Conservation (phyloP, 2,888 invertebrate genomes). For the Melieria picta region DNA sequence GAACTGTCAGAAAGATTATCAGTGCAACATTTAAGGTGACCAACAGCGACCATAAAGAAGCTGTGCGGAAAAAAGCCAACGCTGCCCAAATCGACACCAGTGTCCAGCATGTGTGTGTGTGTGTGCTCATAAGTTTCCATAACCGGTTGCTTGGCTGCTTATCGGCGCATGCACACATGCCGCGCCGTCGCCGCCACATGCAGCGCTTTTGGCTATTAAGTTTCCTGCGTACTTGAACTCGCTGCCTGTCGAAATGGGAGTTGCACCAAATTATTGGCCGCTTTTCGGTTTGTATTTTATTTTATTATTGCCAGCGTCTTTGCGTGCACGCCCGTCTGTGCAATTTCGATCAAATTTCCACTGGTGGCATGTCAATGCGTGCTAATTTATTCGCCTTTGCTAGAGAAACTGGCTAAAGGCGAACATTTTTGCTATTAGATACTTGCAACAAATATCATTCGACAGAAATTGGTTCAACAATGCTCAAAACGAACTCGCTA, state of each 20-base stretch:
- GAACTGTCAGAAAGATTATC: neutral
- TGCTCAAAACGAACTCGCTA: too few relatives aligned
- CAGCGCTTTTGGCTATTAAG: constrained; percentile 32
- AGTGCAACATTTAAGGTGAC: constrained; percentile 1
- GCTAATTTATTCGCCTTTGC: too few relatives aligned
- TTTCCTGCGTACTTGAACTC: constrained; percentile 19
- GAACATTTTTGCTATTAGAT: too few relatives aligned
- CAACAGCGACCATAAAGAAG: neutral
- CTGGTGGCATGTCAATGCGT: constrained; percentile 21
- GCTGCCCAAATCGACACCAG: neutral
- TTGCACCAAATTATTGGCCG: constrained; percentile 6
- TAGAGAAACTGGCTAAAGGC: too few relatives aligned
- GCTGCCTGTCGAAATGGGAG: constrained; percentile 27
- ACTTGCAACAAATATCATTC: too few relatives aligned
- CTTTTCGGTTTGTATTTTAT: too few relatives aligned
- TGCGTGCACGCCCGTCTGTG: constrained; percentile 42
- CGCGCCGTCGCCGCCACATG: neutral
- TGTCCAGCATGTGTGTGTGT: neutral
- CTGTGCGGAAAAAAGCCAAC: neutral
- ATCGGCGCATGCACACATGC: too few relatives aligned
- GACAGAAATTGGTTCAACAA: too few relatives aligned
- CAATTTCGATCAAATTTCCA: constrained; percentile 48
- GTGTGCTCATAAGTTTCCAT: neutral
- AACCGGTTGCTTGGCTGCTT: neutral
- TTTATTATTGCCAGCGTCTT: neutral